Percentiles rank a stretch among this genome's conserved stretches.
phyloP scores from a whole-genome alignment of 2,797 vertebrate genomes.

The Manis pentadactyla region DNA sequence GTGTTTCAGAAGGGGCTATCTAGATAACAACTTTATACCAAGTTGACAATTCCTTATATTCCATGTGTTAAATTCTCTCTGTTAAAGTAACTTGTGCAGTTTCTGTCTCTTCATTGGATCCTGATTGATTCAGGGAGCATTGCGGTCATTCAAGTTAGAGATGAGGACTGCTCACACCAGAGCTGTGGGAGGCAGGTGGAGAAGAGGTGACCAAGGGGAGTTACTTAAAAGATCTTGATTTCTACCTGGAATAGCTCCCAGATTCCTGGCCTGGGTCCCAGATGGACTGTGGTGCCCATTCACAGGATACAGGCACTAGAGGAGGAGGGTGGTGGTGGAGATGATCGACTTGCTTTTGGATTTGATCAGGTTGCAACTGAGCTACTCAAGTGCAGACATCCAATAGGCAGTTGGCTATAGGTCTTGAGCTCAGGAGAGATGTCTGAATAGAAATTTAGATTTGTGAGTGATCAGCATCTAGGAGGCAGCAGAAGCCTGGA shows the following conservation, averaged over 20 bases:
- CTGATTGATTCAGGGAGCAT: neutral
- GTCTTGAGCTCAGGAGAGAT: neutral
- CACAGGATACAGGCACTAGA: neutral
- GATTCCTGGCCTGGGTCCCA: neutral
- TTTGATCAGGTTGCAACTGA: neutral
- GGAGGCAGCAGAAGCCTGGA: neutral
- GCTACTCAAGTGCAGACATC: neutral
- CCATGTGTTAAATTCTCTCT: neutral
- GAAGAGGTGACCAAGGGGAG: neutral
- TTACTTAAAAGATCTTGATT: neutral
- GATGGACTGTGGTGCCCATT: neutral
- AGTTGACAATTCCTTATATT: neutral
- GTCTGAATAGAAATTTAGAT: neutral
- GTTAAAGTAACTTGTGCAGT: neutral
- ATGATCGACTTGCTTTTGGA: neutral
- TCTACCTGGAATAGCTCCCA: neutral
- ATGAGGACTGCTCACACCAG: neutral
- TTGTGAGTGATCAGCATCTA: neutral
- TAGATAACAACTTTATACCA: neutral
- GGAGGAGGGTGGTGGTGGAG: neutral
- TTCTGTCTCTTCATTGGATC: neutral
- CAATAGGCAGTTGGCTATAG: neutral
- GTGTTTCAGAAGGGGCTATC: neutral
- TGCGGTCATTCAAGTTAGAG: neutral
- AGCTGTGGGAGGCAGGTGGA: neutral